Evolutionary conservation across 2,113 vertebrate genomes (phyloP), one percentile per base, ranked within the genome.

Genomic region (Scophthalmus maximus): DNA sequence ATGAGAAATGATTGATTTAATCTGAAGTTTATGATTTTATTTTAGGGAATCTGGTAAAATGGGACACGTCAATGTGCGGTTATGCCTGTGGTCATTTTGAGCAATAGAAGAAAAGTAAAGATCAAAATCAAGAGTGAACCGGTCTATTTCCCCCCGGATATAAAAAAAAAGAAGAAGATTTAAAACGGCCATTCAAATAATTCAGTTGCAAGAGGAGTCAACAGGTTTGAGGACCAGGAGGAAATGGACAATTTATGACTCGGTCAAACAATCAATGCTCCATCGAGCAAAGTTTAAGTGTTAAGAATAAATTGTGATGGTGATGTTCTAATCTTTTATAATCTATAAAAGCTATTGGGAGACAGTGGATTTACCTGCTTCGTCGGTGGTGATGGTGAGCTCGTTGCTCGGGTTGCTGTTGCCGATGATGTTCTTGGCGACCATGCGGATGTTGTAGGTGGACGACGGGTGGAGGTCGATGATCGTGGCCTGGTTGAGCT

Each of bases 391-490:
- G 93, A 99, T 97, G 88, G 96, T 98, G 87, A 99, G 96, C 88
- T 99, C 98, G 3, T 99, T 99, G 95, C 98, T 99, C 70, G 98
- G 96, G 78, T 97, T 95, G 12, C 98, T 99, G 91, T 97, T 98
- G 90, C 97, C 97, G 1, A 99, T 99, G 83, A 95, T 94, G 85
- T 99, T 99, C 93, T 98, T 99, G 86, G 97, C 97, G 3, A 98
- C 97, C 97, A 99, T 98, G 85, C 97, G 98, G 85, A 99, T 98
- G 93, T 97, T 98, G 92, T 99, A 99, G 60, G 97, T 97, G 85
- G 98, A 98, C 36, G 98, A 98, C n/a, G 98, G 97, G 84, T 99
- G 98, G 63, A 99, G 95, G 83, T 99, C 98, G 61, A 99, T 99
- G 89, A 99, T 99, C 44, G 98, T 99, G 91, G 98, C 98, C 92